phyloP scores from a whole-genome alignment of 2,797 vertebrate genomes.

The Diceros bicornis region DNA sequence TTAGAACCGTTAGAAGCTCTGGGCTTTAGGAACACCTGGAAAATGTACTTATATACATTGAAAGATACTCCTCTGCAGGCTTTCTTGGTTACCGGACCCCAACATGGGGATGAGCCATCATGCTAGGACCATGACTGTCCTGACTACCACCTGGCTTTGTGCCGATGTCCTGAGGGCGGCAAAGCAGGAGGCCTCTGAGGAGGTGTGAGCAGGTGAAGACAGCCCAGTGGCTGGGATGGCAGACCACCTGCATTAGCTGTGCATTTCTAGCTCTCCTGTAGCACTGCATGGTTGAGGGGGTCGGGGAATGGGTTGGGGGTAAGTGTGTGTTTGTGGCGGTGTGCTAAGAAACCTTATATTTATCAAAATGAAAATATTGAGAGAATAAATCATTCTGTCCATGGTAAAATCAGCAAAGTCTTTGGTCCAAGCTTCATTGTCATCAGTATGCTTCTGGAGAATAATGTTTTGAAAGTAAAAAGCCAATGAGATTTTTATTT shows the following conservation, averaged over 20 bases:
- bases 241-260: too few relatives aligned
- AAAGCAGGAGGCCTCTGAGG: neutral
- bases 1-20: neutral
- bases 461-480: neutral
- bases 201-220: neutral
- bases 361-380: neutral
- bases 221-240: neutral
- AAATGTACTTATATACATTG: neutral
- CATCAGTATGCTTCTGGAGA: neutral
- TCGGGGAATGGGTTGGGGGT: neutral
- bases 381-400: neutral
- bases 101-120: neutral
- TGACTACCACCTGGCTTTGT: neutral
- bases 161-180: neutral
- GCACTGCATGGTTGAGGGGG: too few relatives aligned
- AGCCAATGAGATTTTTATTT: neutral
- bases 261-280: neutral
- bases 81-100: neutral
- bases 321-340: neutral
- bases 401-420: neutral
- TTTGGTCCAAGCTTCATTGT: slow-evolving; percentile 10
- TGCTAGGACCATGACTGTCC: neutral
- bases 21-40: neutral
- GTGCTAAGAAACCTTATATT: neutral
- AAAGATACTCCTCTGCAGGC: neutral